These are phyloP conservation scores for Dendronephthya gigantea DNA, from an alignment of 64 coral and sea anemone genomes.

Conservation along the genomic window DNA sequence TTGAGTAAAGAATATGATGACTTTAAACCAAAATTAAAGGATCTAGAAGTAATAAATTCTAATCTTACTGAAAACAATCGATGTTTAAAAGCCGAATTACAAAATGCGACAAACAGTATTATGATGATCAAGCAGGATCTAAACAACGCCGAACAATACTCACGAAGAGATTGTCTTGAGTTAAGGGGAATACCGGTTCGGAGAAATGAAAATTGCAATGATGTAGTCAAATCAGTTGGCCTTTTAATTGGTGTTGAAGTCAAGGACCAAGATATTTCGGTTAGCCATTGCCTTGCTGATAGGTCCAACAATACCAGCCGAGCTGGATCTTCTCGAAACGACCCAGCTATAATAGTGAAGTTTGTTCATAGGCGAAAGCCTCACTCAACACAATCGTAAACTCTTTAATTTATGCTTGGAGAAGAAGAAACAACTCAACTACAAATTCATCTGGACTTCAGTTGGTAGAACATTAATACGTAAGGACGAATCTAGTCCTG, in stretches of 20 bases:
- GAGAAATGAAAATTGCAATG: no score
- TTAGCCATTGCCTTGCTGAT: not conserved
- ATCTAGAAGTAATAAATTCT: not conserved
- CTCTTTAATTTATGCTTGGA: conserved; percentile 21
- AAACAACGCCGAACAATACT: conserved; percentile 16
- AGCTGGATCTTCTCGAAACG: not conserved
- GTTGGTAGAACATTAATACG: not conserved
- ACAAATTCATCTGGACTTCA: conserved; percentile 34
- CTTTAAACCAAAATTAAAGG: not conserved
- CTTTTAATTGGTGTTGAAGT: not conserved
- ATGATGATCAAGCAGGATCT: not conserved
- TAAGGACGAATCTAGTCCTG: not conserved
- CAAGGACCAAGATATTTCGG: not conserved
- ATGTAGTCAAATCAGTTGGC: no score
- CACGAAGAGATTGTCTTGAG: conserved; percentile 18
- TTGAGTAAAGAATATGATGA: conserved; percentile 19
- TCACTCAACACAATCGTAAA: conserved; percentile 14
- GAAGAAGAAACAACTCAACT: conserved; percentile 21
- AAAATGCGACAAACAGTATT: not conserved
- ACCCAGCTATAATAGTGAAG: not conserved
- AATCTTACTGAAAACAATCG: conserved; percentile 5
- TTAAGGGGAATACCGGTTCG: not conserved
- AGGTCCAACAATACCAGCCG: no score
- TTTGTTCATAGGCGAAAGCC: conserved; percentile 16
- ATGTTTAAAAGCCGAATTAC: conserved; percentile 20